phyloP scores from a whole-genome alignment of 1,140 invertebrate species.

The Apis laboriosa region DNA sequence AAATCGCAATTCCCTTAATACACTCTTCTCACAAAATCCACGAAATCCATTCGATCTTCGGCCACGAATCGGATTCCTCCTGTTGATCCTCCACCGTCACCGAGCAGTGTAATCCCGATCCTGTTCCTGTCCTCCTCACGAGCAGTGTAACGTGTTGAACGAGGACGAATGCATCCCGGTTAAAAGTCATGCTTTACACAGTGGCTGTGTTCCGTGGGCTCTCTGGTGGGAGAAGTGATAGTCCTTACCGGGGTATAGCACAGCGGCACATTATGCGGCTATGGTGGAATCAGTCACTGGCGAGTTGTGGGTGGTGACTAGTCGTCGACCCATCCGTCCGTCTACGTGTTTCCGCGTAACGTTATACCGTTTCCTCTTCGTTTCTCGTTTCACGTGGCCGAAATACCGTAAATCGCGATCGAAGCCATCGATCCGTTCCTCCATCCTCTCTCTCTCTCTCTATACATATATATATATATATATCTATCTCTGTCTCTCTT shows the following conservation, averaged over 20 bases:
- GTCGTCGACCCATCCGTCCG: constrained; percentile 71
- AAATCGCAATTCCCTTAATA: too few relatives aligned
- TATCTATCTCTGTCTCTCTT: too few relatives aligned
- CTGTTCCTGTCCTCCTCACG: constrained; percentile 22
- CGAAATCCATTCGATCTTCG: too few relatives aligned
- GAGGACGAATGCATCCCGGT: constrained; percentile 63
- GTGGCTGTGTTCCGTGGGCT: constrained; percentile 68
- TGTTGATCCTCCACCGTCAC: neutral
- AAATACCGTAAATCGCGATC: constrained; percentile 47
- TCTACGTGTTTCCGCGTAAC: constrained; percentile 52
- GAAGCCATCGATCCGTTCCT: neutral
- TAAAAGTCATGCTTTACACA: constrained; percentile 74
- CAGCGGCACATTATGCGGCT: constrained; percentile 76
- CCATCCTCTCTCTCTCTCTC: neutral
- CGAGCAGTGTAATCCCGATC: neutral
- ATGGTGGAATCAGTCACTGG: constrained; percentile 80
- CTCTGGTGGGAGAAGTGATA: constrained; percentile 79
- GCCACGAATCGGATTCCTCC: neutral
- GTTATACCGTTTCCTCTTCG: constrained; percentile 3
- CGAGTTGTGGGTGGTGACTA: constrained; percentile 80
- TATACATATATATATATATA: too few relatives aligned
- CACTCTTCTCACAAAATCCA: too few relatives aligned
- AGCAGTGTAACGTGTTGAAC: constrained; percentile 33
- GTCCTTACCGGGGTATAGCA: constrained; percentile 76
- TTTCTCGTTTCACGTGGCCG: constrained; percentile 4